These are phyloP conservation scores for Byasa hedistus DNA, from an alignment of 2,888 invertebrate genomes.

Conservation along the genomic window DNA sequence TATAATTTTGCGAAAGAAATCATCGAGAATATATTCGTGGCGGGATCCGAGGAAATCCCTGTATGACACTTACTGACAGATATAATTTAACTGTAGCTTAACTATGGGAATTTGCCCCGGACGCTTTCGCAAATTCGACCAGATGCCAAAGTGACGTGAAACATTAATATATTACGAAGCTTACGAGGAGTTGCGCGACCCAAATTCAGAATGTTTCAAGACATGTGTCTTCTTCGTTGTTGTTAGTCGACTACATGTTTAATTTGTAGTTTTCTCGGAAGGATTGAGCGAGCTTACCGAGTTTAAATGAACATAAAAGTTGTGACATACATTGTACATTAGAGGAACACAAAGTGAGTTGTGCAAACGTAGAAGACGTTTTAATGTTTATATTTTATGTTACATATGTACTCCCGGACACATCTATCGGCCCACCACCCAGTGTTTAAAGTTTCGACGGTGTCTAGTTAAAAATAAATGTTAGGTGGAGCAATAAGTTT, in stretches of 20 bases:
- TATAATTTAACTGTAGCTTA: constrained; percentile 21
- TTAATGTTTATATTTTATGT: no score
- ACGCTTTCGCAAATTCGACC: constrained; percentile 24
- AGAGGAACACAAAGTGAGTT: no score
- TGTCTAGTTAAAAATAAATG: no score
- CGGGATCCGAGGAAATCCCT: neutral
- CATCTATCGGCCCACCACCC: no score
- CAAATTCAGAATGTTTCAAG: constrained; percentile 26
- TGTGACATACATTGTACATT: no score
- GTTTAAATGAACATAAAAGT: no score
- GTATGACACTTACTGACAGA: constrained; percentile 17
- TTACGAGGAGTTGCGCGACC: constrained; percentile 23
- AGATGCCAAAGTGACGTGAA: constrained; percentile 28
- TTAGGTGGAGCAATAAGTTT: no score
- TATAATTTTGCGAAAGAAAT: no score
- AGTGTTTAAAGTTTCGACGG: no score
- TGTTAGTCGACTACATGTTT: neutral
- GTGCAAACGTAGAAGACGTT: no score
- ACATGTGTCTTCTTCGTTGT: constrained; percentile 12
- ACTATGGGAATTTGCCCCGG: constrained; percentile 20
- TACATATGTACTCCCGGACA: no score
- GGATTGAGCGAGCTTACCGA: constrained; percentile 1
- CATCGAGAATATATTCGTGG: no score
- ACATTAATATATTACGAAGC: constrained; percentile 30
- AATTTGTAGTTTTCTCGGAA: constrained; percentile 6